These are phyloP conservation scores for Drosophila simulans DNA, from an alignment of 1,140 invertebrate species.

Conservation along the genomic window DNA sequence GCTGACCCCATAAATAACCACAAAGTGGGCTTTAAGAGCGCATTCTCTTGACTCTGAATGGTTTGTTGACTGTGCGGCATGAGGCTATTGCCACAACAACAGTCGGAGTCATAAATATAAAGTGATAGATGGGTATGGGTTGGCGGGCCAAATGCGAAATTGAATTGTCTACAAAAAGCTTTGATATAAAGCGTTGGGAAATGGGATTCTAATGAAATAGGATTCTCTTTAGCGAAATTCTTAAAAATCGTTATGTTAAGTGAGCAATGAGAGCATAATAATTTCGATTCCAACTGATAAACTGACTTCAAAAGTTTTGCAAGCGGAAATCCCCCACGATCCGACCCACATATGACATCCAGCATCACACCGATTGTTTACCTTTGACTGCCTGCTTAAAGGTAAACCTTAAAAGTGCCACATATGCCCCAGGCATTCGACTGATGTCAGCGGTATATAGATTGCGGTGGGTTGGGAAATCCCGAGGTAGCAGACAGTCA, in stretches of 20 bases:
- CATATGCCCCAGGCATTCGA: conserved; percentile 59
- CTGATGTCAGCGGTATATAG: conserved; percentile 60
- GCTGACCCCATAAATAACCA: conserved; percentile 78
- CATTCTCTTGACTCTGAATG: conserved; percentile 55
- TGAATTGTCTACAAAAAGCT: conserved; percentile 27
- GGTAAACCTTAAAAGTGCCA: conserved; percentile 33
- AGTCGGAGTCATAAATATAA: conserved; percentile 76
- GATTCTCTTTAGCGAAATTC: too few relatives aligned
- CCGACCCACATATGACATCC: conserved; percentile 19
- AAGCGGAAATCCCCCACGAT: conserved; percentile 16
- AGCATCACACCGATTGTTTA: conserved; percentile 26
- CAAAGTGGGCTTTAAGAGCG: conserved; percentile 77
- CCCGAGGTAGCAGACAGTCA: conserved; percentile 16
- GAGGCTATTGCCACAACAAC: conserved; percentile 33
- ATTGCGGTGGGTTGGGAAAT: background rate
- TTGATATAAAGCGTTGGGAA: background rate
- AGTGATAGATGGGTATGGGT: conserved; percentile 65
- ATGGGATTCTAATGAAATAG: background rate
- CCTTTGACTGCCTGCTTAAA: conserved; percentile 47
- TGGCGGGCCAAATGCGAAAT: conserved; percentile 19
- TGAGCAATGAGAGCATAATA: background rate
- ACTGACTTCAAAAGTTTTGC: conserved; percentile 21
- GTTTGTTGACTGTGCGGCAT: conserved; percentile 28
- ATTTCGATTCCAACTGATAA: conserved; percentile 17
- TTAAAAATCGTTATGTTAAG: conserved; percentile 25